Evolutionary conservation across 2,888 invertebrate genomes (phyloP).

Genomic region (Tuberolachnus salignus): DNA sequence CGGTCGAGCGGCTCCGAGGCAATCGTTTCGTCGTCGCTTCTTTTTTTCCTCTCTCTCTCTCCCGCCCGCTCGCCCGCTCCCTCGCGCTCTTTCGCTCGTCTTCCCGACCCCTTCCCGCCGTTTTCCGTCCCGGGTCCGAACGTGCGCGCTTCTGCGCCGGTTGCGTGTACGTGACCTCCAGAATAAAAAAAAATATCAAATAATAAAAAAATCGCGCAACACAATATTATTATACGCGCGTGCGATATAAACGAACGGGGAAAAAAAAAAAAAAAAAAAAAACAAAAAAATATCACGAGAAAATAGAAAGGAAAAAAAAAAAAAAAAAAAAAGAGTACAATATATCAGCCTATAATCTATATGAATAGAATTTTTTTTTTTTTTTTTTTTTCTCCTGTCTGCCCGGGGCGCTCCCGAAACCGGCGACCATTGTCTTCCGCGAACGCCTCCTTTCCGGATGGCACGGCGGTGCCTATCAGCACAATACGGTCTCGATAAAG

Average conservation of each 20-base stretch:
- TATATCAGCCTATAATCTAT: too few relatives aligned
- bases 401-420: too few relatives aligned
- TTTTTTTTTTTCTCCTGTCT: too few relatives aligned
- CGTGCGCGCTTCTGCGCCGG: neutral
- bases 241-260: too few relatives aligned
- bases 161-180: conserved; percentile 19
- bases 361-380: too few relatives aligned
- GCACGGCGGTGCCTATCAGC: neutral
- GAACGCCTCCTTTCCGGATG: neutral
- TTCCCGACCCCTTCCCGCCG: neutral
- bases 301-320: too few relatives aligned
- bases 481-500: neutral
- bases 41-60: neutral
- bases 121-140: neutral
- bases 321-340: too few relatives aligned
- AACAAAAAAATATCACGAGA: too few relatives aligned
- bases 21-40: conserved; percentile 10
- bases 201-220: neutral
- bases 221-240: neutral
- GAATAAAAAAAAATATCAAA: neutral
- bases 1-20: conserved; percentile 37
- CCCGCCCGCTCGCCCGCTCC: neutral
- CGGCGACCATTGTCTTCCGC: neutral
- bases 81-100: neutral
- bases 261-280: too few relatives aligned